Evolutionary conservation across 2,113 vertebrate genomes (phyloP), one percentile per base, ranked within the genome.

Genomic region (Balaeniceps rex): DNA sequence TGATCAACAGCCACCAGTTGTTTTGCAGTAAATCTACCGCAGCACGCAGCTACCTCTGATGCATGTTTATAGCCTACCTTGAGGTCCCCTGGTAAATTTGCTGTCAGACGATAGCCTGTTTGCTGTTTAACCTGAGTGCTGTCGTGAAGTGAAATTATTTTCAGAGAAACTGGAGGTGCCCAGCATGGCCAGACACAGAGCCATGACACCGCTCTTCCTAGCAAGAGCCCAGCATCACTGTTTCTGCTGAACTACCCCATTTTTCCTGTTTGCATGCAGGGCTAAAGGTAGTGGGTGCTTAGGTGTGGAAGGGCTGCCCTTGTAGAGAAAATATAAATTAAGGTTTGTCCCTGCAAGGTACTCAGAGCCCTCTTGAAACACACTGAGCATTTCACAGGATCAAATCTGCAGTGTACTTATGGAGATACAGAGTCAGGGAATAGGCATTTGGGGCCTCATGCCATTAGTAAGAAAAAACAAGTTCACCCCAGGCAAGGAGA

Each of bases 1-100:
- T 91, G 82, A 95, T 72, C 81, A 94, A 91, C 33, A 94, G 75
- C 47, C 58, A 94, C 70, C 40, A 83, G 58, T 80, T 79, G 91
- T 47, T 88, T 66, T 69, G 75, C 58, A 89, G 42, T 74, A 80
- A 34, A 85, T 52, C 81, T 91, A 49, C 77, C 6, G 7, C 70
- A 94, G 93, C 61, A 60, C 1, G 2, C 65, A 66, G 74, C 57
- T 72, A 87, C 49, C 14, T 63, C 72, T 63, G 57, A 76, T 89
- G 66, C 52, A 33, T 63, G 61, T 87, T 87, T 83, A 72, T 34
- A 85, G 70, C 24, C 58, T 44, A 23, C 38, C 66, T 87, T 0
- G 2, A 87, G 58, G 54, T 68, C 26, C 42, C 57, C 51, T 51
- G 26, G 26, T 80, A 74, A 85, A 91, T 80, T 5, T 94, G 57